Conservation (phyloP, 2,888 invertebrate genomes). For the Suillia variegata region DNA sequence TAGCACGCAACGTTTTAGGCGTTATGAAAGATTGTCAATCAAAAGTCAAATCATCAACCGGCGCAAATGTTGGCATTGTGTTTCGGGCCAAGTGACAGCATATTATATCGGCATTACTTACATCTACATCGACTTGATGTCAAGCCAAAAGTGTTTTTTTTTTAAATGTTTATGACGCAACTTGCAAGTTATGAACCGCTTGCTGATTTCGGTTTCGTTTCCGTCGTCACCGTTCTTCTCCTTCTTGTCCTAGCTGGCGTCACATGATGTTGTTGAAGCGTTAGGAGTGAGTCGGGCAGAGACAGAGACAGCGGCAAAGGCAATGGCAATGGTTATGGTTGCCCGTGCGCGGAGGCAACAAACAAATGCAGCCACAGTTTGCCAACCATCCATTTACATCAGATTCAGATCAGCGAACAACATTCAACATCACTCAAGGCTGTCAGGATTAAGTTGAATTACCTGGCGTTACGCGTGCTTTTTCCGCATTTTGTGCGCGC, state of each 20-base stretch:
- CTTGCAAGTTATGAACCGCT: neutral
- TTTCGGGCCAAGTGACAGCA: neutral
- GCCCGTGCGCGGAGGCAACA: neutral
- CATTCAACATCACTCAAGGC: conserved; percentile 18
- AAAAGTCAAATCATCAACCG: conserved; percentile 4
- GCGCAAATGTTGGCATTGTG: neutral
- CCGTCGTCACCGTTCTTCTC: too few relatives aligned
- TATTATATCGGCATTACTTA: conserved; percentile 4
- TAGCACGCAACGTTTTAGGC: conserved; percentile 11
- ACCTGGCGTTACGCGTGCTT: conserved; percentile 23
- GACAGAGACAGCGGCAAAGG: neutral
- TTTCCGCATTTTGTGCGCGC: conserved; percentile 12
- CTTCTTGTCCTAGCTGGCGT: too few relatives aligned
- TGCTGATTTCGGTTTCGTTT: neutral
- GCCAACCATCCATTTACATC: conserved; percentile 14
- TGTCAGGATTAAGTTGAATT: conserved; percentile 24
- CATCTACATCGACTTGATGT: neutral
- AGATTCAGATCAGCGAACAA: conserved; percentile 21
- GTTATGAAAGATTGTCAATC: conserved; percentile 16
- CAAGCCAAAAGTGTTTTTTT: neutral
- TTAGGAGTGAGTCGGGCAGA: too few relatives aligned
- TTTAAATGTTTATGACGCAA: neutral
- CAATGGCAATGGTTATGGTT: neutral
- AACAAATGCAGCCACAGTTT: neutral
- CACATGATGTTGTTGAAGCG: too few relatives aligned